phyloP scores from a whole-genome alignment of 2,797 vertebrate genomes.

The Gallirallus australis region DNA sequence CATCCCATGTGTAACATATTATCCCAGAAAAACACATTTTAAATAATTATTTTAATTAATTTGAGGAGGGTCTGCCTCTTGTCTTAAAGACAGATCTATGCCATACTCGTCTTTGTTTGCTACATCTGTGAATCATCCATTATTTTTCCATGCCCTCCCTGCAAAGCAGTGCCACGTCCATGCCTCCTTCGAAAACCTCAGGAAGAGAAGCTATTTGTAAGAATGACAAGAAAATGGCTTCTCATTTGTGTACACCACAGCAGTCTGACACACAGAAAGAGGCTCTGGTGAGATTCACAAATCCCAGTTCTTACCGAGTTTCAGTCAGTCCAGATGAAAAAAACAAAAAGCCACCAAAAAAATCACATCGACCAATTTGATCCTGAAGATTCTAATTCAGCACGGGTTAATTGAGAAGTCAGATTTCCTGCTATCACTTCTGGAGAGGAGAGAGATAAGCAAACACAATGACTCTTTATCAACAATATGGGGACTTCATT shows the following conservation, averaged over 20 bases:
- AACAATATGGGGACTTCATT: slow-evolving; percentile 60
- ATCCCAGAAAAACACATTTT: not conserved
- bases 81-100: not conserved
- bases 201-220: slow-evolving; percentile 55
- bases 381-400: slow-evolving; percentile 54
- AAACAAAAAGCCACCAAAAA: not conserved
- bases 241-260: slow-evolving; percentile 51
- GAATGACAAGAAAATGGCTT: slow-evolving; percentile 59
- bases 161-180: not conserved
- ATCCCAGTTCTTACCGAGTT: slow-evolving; percentile 13
- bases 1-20: not conserved
- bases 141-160: slow-evolving; percentile 13
- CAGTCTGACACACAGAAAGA: not conserved
- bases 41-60: slow-evolving; percentile 19
- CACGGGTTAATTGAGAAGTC: slow-evolving; percentile 68
- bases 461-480: slow-evolving; percentile 63
- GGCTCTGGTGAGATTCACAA: slow-evolving; percentile 13
- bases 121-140: not conserved
- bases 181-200: slow-evolving; percentile 43
- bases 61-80: not conserved
- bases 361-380: not conserved
- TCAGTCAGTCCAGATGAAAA: not conserved
- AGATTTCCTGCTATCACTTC: slow-evolving; percentile 56
- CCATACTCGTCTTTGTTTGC: not conserved
- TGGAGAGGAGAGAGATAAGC: slow-evolving; percentile 62